These are phyloP conservation scores for Pyrrhosoma nymphula DNA, from an alignment of 2,888 invertebrate species.

Conservation along the genomic window DNA sequence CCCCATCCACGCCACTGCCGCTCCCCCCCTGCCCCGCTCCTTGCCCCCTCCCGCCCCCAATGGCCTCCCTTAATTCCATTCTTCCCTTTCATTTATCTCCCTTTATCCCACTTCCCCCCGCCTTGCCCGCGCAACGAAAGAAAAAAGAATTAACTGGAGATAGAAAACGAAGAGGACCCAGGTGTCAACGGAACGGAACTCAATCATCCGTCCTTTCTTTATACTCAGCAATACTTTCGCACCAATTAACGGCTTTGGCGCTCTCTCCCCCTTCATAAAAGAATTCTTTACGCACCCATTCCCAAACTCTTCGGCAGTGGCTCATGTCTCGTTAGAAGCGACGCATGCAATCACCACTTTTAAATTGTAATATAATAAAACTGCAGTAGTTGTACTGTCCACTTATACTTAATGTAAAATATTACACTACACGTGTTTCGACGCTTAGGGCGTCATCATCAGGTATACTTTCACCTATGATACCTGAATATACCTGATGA, in stretches of 20 bases:
- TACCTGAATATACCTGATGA: no score
- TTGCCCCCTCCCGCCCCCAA: neutral
- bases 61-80: neutral
- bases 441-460: no score
- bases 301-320: neutral
- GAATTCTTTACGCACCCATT: neutral
- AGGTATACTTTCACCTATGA: no score
- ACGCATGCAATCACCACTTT: no score
- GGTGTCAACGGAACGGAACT: neutral
- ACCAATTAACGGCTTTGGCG: neutral
- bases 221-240: neutral
- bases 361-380: no score
- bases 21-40: neutral
- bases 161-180: neutral
- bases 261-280: neutral
- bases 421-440: no score
- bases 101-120: neutral
- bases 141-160: neutral
- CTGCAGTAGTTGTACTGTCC: no score
- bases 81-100: neutral
- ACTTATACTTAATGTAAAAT: no score
- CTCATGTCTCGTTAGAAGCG: no score
- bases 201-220: neutral
- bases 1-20: neutral
- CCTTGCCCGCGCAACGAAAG: neutral